phyloP scores from a whole-genome alignment of 2,888 invertebrate genomes.

The Hydrotaea cyrtoneurina region DNA sequence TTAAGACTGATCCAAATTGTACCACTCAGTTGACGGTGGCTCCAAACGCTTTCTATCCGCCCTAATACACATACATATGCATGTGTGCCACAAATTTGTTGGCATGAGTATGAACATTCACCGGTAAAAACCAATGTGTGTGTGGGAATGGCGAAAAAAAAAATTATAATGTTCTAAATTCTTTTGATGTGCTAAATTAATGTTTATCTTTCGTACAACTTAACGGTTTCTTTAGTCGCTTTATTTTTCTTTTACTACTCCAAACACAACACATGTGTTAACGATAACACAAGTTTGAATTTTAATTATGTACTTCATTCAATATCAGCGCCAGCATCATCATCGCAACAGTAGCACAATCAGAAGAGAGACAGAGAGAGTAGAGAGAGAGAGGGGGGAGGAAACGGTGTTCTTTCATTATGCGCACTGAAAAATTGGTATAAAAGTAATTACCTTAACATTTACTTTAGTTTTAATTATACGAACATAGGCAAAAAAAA shows the following conservation, averaged over 20 bases:
- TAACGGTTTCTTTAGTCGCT: slow-evolving; percentile 45
- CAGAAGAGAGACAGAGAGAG: background rate
- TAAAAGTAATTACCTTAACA: slow-evolving; percentile 45
- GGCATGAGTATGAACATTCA: background rate
- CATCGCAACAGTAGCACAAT: background rate
- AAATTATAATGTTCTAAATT: slow-evolving; percentile 57
- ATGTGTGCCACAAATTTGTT: no score
- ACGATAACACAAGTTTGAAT: slow-evolving; percentile 32
- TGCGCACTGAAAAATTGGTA: slow-evolving; percentile 34
- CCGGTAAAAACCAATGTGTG: background rate
- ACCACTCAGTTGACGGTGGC: no score
- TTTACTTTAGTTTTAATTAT: slow-evolving; percentile 49
- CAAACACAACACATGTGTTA: background rate
- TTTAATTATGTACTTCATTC: slow-evolving; percentile 50
- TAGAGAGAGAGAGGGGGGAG: no score
- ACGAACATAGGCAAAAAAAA: background rate
- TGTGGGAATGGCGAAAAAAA: background rate
- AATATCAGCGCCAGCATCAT: background rate
- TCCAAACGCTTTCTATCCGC: background rate
- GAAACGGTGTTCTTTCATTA: slow-evolving; percentile 30
- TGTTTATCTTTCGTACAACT: slow-evolving; percentile 44
- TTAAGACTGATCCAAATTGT: no score
- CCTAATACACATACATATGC: background rate
- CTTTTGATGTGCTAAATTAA: slow-evolving; percentile 49
- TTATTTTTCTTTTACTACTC: slow-evolving; percentile 35